These are phyloP conservation scores for Neodiprion virginianus DNA, from an alignment of 1,140 invertebrate genomes.

Conservation along the genomic window DNA sequence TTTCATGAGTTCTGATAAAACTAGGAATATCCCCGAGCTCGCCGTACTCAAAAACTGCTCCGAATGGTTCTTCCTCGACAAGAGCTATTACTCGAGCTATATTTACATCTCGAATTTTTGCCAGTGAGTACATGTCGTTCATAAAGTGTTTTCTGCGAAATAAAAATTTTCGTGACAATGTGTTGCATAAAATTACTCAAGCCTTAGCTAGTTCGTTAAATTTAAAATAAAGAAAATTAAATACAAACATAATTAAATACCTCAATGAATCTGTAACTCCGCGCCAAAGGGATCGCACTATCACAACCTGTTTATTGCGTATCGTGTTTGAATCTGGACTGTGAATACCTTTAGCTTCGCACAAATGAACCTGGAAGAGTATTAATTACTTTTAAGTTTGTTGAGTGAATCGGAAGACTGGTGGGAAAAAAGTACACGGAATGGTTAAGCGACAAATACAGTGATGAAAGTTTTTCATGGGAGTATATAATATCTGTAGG, in stretches of 20 bases:
- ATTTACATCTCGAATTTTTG: conserved; percentile 82
- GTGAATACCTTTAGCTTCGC: conserved; percentile 73
- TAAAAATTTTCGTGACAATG: conserved; percentile 15
- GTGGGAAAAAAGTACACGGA: too few relatives aligned
- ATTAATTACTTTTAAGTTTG: conserved; percentile 11
- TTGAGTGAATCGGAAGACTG: too few relatives aligned
- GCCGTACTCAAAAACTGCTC: conserved; percentile 86
- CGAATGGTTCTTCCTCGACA: conserved; percentile 83
- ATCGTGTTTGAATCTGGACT: conserved; percentile 68
- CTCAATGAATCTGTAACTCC: conserved; percentile 73
- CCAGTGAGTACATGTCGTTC: conserved; percentile 83
- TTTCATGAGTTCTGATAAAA: conserved; percentile 67
- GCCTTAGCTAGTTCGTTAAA: neutral
- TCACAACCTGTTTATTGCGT: conserved; percentile 71
- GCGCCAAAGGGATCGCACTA: conserved; percentile 76
- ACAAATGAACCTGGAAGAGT: conserved; percentile 71
- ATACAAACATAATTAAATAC: conserved; percentile 47
- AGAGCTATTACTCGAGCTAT: conserved; percentile 83
- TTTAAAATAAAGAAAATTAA: conserved; percentile 11
- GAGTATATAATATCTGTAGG: too few relatives aligned
- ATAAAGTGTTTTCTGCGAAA: conserved; percentile 80
- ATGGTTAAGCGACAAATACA: too few relatives aligned
- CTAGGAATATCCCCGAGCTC: conserved; percentile 84
- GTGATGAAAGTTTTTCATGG: too few relatives aligned
- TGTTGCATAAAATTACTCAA: conserved; percentile 1